Conservation (phyloP, 2,888 invertebrate species). For the Dinocampus coccinellae region DNA sequence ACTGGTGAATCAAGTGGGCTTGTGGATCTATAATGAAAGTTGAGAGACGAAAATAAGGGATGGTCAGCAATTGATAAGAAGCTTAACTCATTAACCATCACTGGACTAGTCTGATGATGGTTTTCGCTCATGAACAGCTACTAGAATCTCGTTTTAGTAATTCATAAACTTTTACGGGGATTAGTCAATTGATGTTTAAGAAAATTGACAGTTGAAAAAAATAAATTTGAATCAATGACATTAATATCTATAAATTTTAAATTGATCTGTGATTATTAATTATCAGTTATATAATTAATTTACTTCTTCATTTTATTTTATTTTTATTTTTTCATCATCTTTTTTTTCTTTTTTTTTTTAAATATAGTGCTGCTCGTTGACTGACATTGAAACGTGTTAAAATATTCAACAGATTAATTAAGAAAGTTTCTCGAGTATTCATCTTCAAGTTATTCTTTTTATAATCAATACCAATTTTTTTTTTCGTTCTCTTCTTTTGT, state of each 20-base stretch:
- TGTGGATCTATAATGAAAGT: background rate
- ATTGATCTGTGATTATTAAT: no score
- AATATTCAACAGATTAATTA: background rate
- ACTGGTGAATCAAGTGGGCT: background rate
- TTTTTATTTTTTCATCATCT: no score
- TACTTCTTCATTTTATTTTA: no score
- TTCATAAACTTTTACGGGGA: conserved; percentile 14
- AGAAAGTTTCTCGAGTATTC: background rate
- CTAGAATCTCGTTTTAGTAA: background rate
- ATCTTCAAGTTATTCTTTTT: background rate
- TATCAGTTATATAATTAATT: background rate
- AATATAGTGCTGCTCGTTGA: background rate
- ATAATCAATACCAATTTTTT: background rate
- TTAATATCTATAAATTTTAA: no score
- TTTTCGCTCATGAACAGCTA: background rate
- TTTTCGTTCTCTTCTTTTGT: no score
- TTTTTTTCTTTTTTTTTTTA: background rate
- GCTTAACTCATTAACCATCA: conserved; percentile 34
- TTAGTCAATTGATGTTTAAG: conserved; percentile 13
- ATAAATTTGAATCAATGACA: no score
- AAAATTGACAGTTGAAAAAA: background rate
- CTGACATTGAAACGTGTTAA: background rate
- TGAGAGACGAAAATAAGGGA: conserved; percentile 9
- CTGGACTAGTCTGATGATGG: background rate
- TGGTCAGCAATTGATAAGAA: conserved; percentile 24